These are phyloP conservation scores for Zaprionus tsacasi DNA, from an alignment of 1,140 invertebrate species.

Conservation along the genomic window DNA sequence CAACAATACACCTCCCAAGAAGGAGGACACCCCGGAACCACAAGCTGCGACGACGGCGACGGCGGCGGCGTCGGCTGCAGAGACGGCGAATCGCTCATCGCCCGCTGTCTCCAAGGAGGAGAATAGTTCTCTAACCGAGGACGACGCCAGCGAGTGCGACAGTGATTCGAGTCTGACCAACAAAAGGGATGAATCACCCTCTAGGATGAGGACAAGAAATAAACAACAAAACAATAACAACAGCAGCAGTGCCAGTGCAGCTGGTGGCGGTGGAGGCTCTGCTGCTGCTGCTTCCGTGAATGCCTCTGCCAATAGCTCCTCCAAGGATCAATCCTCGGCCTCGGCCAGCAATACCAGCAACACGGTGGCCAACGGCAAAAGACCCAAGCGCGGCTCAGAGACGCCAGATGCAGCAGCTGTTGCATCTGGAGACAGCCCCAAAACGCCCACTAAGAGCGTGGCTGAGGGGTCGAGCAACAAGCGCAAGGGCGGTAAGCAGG, in stretches of 20 bases:
- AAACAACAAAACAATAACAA: conserved; percentile 85
- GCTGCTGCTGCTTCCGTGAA: conserved; percentile 50
- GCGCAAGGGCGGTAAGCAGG: conserved; percentile 87
- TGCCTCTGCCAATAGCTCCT: conserved; percentile 44
- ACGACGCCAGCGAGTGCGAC: conserved; percentile 96
- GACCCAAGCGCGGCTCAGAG: conserved; percentile 89
- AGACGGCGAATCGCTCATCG: conserved; percentile 85
- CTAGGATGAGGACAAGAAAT: conserved; percentile 94
- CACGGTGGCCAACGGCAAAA: conserved; percentile 86
- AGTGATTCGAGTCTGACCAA: conserved; percentile 93
- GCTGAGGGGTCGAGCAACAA: conserved; percentile 86
- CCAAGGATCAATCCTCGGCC: conserved; percentile 59
- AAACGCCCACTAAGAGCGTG: conserved; percentile 86
- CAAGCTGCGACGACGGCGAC: conserved; percentile 83
- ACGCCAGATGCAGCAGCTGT: conserved; percentile 86
- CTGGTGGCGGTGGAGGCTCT: conserved; percentile 47
- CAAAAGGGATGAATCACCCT: conserved; percentile 90
- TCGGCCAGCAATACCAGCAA: conserved; percentile 80
- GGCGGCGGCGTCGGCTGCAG: conserved; percentile 80
- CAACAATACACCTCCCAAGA: conserved; percentile 85
- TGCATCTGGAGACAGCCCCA: conserved; percentile 84
- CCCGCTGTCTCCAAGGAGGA: conserved; percentile 87
- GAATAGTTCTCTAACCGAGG: conserved; percentile 96
- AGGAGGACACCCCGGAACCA: conserved; percentile 84
- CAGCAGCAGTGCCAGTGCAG: conserved; percentile 46